A percentile compares a stretch with the other conserved stretches of the same genome.
Evolutionary conservation across 2,888 invertebrate species (phyloP).

Genomic region (Abrostola triplasia): DNA sequence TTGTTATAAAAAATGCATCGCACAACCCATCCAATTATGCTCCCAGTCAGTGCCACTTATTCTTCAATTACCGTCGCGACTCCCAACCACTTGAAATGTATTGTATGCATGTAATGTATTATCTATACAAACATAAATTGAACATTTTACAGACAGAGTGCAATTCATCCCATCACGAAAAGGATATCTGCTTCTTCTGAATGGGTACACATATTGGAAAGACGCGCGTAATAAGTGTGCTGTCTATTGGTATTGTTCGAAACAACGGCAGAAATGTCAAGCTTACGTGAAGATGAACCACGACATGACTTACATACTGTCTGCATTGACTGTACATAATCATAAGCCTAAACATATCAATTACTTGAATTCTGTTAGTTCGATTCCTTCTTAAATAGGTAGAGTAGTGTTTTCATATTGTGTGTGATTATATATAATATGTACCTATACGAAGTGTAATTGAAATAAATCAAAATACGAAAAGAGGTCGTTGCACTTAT

Average conservation of each 20-base stretch:
- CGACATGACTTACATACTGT: slow-evolving; percentile 6
- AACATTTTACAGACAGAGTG: slow-evolving; percentile 29
- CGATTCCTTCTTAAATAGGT: not conserved
- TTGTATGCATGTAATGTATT: not conserved
- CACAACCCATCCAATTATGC: too few relatives aligned
- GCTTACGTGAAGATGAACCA: slow-evolving; percentile 54
- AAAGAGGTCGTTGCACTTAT: too few relatives aligned
- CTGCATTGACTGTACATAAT: slow-evolving; percentile 16
- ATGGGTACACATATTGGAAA: slow-evolving; percentile 62
- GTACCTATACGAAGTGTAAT: too few relatives aligned
- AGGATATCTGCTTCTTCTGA: slow-evolving; percentile 53
- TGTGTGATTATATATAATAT: too few relatives aligned
- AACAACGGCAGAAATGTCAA: slow-evolving; percentile 47
- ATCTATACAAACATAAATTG: not conserved
- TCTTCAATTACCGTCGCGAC: too few relatives aligned
- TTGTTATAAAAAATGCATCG: too few relatives aligned
- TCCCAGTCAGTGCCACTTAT: too few relatives aligned
- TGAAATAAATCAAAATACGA: too few relatives aligned
- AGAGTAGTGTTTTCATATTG: not conserved
- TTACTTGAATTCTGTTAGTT: not conserved
- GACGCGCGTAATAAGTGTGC: slow-evolving; percentile 53
- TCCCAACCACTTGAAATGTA: not conserved
- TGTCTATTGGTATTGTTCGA: slow-evolving; percentile 61
- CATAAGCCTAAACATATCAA: slow-evolving; percentile 19
- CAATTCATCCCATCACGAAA: slow-evolving; percentile 55